A percentile compares a stretch with the other conserved stretches of the same genome.
These are phyloP conservation scores for Hedya salicella DNA, from an alignment of 2,888 invertebrate species.

Conservation along the genomic window DNA sequence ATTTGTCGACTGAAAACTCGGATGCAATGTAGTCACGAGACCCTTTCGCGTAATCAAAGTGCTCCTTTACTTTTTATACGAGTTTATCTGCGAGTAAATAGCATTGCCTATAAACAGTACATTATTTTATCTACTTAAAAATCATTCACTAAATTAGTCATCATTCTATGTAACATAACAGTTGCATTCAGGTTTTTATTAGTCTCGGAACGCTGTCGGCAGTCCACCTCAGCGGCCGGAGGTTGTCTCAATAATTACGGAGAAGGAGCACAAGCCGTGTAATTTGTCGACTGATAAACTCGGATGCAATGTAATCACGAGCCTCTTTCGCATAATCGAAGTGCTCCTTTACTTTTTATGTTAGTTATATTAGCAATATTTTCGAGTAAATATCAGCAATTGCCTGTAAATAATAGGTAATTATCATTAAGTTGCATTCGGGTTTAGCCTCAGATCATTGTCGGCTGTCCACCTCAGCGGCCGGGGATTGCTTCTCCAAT, in stretches of 20 bases:
- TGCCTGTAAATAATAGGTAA: too few relatives aligned
- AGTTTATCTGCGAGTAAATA: too few relatives aligned
- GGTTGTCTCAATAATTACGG: conserved; percentile 22
- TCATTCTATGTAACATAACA: too few relatives aligned
- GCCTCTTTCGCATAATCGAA: not conserved
- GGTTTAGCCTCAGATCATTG: conserved; percentile 28
- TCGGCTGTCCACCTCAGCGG: conserved; percentile 17
- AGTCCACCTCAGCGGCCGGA: conserved; percentile 21
- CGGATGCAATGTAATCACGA: conserved; percentile 23
- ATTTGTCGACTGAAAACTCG: conserved; percentile 28
- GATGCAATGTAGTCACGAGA: conserved; percentile 25
- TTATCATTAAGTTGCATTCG: conserved; percentile 10
- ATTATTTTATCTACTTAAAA: too few relatives aligned
- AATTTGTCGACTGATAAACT: conserved; percentile 29
- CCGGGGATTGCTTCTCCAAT: conserved; percentile 30
- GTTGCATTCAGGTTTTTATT: conserved; percentile 32
- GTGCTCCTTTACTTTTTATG: not conserved
- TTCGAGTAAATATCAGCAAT: too few relatives aligned
- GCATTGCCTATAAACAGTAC: too few relatives aligned
- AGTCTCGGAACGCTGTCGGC: conserved; percentile 22
- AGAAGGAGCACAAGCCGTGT: conserved; percentile 9
- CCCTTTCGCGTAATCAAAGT: not conserved
- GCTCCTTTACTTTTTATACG: too few relatives aligned
- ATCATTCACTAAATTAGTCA: too few relatives aligned
- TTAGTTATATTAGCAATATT: too few relatives aligned